Conservation (phyloP, 2,797 vertebrate genomes). For the Sorex maritimensis region DNA sequence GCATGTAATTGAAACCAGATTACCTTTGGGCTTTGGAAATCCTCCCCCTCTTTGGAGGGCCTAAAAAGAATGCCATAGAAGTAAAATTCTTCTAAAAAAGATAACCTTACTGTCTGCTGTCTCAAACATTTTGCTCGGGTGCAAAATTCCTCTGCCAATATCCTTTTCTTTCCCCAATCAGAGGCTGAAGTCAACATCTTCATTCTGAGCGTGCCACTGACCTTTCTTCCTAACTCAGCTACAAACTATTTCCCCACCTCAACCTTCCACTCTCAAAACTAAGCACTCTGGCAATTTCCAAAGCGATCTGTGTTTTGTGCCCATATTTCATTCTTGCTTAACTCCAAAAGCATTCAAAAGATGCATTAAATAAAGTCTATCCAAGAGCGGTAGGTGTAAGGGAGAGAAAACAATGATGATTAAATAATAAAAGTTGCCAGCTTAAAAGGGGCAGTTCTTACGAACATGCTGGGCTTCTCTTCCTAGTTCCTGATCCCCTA, state of each 20-base stretch:
- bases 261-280: conserved; percentile 46
- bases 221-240: conserved; percentile 1
- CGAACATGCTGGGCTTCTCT: background rate
- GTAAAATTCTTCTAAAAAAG: conserved; percentile 72
- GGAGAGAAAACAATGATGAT: background rate
- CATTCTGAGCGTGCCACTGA: background rate
- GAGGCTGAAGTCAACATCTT: conserved; percentile 4
- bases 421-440: conserved; percentile 26
- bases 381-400: background rate
- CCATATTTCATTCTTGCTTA: background rate
- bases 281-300: background rate
- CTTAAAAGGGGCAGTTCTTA: conserved; percentile 51
- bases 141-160: conserved; percentile 55
- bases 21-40: conserved; percentile 67
- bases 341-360: background rate
- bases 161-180: background rate
- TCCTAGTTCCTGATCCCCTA: background rate
- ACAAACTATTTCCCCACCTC: conserved; percentile 2
- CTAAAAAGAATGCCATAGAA: conserved; percentile 69
- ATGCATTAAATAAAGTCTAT: background rate
- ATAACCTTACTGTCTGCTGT: conserved; percentile 37
- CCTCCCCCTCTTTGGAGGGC: background rate
- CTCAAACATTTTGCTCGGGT: conserved; percentile 64
- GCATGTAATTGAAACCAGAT: conserved; percentile 89
- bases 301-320: background rate